phyloP scores from a whole-genome alignment of 2,797 vertebrate genomes.

The Pseudochaenichthys georgianus region DNA sequence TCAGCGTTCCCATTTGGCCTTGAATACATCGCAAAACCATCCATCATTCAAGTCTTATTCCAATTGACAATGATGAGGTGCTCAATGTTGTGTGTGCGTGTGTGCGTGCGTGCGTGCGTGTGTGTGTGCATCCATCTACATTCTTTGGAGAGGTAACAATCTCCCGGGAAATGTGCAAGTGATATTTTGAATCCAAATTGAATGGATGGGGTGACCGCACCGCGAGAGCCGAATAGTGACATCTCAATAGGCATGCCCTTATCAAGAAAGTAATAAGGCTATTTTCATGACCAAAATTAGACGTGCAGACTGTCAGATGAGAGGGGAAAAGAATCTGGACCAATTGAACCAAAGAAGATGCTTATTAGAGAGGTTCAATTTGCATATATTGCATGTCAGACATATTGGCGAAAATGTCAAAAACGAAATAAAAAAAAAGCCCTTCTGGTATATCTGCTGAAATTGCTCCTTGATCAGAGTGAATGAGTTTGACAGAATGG shows the following conservation, averaged over 20 bases:
- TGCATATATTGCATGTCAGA: conserved; percentile 78
- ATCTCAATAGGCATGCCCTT: conserved; percentile 79
- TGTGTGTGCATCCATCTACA: conserved; percentile 26
- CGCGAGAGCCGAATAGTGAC: conserved; percentile 66
- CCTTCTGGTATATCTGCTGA: conserved; percentile 59
- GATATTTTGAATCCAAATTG: conserved; percentile 78
- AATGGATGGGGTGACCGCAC: conserved; percentile 71
- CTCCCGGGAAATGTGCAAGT: conserved; percentile 64
- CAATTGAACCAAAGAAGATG: conserved; percentile 75
- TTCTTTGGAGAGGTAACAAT: conserved; percentile 57
- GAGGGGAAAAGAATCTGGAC: conserved; percentile 48
- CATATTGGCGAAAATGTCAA: conserved; percentile 76
- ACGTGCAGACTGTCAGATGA: conserved; percentile 58
- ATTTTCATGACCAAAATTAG: conserved; percentile 76
- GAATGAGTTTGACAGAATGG: conserved; percentile 71
- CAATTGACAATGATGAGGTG: conserved; percentile 66
- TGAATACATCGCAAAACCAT: conserved; percentile 66
- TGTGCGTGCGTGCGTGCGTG: background rate
- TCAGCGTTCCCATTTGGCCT: conserved; percentile 65
- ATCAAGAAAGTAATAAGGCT: conserved; percentile 77
- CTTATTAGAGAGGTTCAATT: conserved; percentile 78
- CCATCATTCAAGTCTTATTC: conserved; percentile 71
- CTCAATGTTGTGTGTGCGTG: conserved; percentile 18
- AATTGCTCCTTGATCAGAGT: conserved; percentile 77
- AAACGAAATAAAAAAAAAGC: conserved; percentile 71